phyloP scores from a whole-genome alignment of 2,113 vertebrate species.

The Centrocercus urophasianus region DNA sequence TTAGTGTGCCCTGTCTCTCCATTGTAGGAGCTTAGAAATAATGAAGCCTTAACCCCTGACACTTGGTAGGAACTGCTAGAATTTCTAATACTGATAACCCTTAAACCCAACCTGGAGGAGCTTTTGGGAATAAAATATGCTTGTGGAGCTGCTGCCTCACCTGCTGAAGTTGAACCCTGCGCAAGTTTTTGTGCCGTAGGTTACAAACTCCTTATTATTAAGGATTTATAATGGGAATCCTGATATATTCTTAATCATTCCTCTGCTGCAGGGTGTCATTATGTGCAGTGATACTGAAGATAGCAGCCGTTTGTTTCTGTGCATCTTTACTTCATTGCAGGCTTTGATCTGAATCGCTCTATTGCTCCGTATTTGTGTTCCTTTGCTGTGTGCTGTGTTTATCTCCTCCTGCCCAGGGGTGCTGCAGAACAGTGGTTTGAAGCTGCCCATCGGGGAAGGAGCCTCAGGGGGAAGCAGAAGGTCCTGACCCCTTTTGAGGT shows the following conservation, averaged over 20 bases:
- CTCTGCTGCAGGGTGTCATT: slow-evolving; percentile 23
- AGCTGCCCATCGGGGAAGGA: neutral
- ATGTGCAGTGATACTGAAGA: neutral
- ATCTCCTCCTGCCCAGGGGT: neutral
- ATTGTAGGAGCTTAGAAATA: neutral
- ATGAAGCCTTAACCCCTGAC: slow-evolving; percentile 19
- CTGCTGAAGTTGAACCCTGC: neutral
- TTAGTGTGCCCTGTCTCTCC: neutral
- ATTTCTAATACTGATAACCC: slow-evolving; percentile 10
- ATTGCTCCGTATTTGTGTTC: neutral
- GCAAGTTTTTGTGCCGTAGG: neutral
- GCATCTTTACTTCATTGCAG: slow-evolving; percentile 27
- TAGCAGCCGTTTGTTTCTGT: fast-evolving
- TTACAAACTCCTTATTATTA: slow-evolving; percentile 38
- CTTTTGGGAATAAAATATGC: slow-evolving; percentile 14
- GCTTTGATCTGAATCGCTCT: neutral
- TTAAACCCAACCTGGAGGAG: slow-evolving; percentile 1
- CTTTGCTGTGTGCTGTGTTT: neutral
- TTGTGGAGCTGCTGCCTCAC: neutral
- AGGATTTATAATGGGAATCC: slow-evolving; percentile 50
- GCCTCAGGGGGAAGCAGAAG: neutral
- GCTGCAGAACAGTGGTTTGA: neutral
- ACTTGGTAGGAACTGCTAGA: neutral
- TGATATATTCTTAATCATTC: slow-evolving; percentile 36
- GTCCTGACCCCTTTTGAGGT: fast-evolving